phyloP scores from a whole-genome alignment of 2,113 vertebrate species.

The Dipodomys stephensi region DNA sequence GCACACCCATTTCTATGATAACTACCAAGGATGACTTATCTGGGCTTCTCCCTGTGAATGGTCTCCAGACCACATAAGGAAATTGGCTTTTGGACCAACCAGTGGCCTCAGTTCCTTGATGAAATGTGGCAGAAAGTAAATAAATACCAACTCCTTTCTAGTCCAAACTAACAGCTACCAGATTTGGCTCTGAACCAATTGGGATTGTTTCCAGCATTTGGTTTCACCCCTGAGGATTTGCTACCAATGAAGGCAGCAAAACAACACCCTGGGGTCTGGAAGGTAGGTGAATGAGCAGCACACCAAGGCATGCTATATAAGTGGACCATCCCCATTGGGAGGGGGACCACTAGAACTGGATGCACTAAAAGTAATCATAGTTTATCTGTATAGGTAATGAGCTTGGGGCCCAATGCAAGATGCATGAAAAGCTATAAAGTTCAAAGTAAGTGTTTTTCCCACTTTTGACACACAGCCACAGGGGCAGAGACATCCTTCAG shows the following conservation, averaged over 20 bases:
- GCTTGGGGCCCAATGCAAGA: not conserved
- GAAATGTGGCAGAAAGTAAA: slow-evolving; percentile 68
- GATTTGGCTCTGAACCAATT: slow-evolving; percentile 59
- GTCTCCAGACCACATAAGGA: slow-evolving; percentile 21
- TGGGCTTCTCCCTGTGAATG: not conserved
- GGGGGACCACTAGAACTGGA: not conserved
- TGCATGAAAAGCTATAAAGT: not conserved
- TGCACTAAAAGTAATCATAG: slow-evolving; percentile 2
- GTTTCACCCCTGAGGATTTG: slow-evolving; percentile 65
- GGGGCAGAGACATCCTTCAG: not conserved
- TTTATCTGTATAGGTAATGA: not conserved
- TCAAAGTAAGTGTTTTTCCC: not conserved
- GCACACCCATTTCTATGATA: not conserved
- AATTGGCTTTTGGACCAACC: not conserved
- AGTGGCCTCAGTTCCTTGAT: not conserved
- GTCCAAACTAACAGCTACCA: slow-evolving; percentile 63
- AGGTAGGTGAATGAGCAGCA: not conserved
- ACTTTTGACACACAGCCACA: not conserved
- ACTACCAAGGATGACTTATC: not conserved
- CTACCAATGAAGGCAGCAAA: slow-evolving; percentile 64
- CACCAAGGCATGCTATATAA: not conserved
- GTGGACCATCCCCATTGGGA: not conserved
- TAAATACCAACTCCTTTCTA: slow-evolving; percentile 53
- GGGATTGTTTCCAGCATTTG: slow-evolving; percentile 53
- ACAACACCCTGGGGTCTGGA: slow-evolving; percentile 26